Conservation (phyloP, 2,797 vertebrate genomes). For the Manis crassicaudata region DNA sequence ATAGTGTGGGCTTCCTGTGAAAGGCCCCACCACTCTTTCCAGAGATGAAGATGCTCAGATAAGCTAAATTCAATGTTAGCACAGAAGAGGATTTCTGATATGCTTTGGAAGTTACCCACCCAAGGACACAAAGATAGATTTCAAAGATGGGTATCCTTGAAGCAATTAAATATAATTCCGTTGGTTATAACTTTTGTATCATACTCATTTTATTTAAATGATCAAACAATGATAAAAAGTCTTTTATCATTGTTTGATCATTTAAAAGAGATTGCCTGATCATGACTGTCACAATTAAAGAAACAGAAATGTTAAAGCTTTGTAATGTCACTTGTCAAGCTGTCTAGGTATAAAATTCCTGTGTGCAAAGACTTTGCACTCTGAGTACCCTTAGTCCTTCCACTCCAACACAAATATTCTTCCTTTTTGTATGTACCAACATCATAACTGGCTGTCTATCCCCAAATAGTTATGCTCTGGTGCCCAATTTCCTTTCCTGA, state of each 20-base stretch:
- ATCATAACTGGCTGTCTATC: background rate
- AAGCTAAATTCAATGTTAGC: background rate
- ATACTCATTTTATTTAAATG: background rate
- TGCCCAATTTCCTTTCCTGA: background rate
- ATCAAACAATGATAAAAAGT: no score
- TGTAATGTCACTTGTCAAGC: background rate
- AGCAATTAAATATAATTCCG: background rate
- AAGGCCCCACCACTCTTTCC: background rate
- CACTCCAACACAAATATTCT: background rate
- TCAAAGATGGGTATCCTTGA: background rate
- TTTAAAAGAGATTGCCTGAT: slow-evolving; percentile 53
- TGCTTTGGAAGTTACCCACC: background rate
- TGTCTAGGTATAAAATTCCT: background rate
- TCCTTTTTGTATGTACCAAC: background rate
- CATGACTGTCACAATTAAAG: background rate
- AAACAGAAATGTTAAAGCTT: slow-evolving; percentile 52
- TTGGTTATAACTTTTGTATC: background rate
- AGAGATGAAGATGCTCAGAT: background rate
- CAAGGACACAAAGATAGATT: background rate
- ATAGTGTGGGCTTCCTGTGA: background rate
- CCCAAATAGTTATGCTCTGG: background rate
- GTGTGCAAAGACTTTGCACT: background rate
- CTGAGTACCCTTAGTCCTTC: background rate
- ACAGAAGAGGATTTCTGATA: background rate
- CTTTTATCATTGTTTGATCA: background rate